Conservation (phyloP, 1,140 invertebrate species). For the Dreissena rostriformis region DNA sequence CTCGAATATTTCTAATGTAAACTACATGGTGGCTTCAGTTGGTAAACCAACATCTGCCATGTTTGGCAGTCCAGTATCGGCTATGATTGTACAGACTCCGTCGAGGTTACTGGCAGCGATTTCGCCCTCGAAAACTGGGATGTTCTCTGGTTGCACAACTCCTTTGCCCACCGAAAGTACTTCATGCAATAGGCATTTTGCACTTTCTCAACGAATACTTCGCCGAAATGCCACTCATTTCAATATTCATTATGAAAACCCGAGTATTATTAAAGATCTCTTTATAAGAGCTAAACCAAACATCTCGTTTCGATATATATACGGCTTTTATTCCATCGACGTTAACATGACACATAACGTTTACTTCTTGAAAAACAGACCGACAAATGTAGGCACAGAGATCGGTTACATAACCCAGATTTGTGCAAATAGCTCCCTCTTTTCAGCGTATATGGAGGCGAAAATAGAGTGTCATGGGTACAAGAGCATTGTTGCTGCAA, state of each 20-base stretch:
- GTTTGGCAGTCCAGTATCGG: not conserved
- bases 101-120: not conserved
- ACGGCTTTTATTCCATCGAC: conserved; percentile 12
- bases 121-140: not conserved
- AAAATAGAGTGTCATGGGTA: conserved; percentile 21
- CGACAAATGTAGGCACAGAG: not conserved
- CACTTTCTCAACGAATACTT: not conserved
- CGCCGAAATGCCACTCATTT: not conserved
- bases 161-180: too few species aligned
- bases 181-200: not conserved
- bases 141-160: not conserved
- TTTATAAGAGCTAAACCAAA: conserved; percentile 9
- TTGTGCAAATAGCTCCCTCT: conserved; percentile 5
- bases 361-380: conserved; percentile 13
- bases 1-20: not conserved
- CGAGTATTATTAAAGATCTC: conserved; percentile 34
- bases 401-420: conserved; percentile 22
- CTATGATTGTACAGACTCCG: not conserved
- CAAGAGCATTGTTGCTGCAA: conserved; percentile 1
- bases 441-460: conserved; percentile 24
- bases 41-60: not conserved
- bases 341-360: not conserved
- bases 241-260: not conserved
- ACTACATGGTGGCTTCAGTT: not conserved
- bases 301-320: conserved; percentile 3